Conservation (phyloP, 2,113 vertebrate species). For the Zosterops lateralis region DNA sequence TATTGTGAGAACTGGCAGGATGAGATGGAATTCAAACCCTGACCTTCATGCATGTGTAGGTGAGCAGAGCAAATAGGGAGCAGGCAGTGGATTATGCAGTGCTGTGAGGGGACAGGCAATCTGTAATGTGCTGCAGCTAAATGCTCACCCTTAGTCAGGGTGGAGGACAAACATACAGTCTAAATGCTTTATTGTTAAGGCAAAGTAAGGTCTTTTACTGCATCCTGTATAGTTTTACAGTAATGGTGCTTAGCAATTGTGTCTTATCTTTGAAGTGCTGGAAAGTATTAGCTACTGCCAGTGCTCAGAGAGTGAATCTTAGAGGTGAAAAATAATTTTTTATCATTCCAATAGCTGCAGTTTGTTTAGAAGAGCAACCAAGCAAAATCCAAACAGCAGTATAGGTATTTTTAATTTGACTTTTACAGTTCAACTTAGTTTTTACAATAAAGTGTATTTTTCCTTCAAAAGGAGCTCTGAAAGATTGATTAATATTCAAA, state of each 20-base stretch:
- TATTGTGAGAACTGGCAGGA: neutral
- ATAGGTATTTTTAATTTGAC: neutral
- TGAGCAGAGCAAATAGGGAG: neutral
- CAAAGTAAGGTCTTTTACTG: neutral
- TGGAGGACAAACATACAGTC: neutral
- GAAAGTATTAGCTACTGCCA: neutral
- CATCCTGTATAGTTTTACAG: neutral
- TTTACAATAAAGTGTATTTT: neutral
- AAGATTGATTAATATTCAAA: neutral
- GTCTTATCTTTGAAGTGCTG: neutral
- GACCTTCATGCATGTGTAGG: neutral
- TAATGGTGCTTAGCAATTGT: neutral
- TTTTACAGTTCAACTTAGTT: neutral
- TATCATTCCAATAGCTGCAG: neutral
- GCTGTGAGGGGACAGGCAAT: neutral
- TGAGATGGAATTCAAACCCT: neutral
- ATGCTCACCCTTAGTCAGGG: neutral
- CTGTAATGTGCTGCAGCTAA: neutral
- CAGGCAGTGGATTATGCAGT: fast-evolving
- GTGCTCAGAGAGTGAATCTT: neutral
- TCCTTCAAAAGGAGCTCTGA: neutral
- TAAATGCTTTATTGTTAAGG: neutral
- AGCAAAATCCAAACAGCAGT: neutral
- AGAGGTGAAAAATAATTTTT: neutral
- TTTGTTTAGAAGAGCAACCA: neutral